Conservation (phyloP, 2,888 invertebrate species). For the Pammene aurita region DNA sequence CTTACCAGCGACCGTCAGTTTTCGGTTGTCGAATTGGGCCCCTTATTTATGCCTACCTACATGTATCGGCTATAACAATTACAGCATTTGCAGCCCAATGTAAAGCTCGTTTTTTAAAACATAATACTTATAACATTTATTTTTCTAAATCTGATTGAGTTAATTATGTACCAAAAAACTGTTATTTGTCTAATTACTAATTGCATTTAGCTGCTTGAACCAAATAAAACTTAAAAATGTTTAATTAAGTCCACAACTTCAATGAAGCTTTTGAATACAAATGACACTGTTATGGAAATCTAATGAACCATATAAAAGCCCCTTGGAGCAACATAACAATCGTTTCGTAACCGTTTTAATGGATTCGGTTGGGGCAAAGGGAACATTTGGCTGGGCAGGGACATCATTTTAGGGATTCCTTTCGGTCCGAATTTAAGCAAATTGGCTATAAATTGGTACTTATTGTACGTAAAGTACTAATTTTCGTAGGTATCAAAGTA, state of each 20-base stretch:
- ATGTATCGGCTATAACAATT: no score
- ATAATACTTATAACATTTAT: no score
- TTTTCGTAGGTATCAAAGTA: background rate
- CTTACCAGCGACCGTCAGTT: no score
- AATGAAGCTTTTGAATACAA: slow-evolving; percentile 22
- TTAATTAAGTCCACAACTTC: background rate
- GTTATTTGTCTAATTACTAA: background rate
- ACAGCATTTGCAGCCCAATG: no score
- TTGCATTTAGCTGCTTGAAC: background rate
- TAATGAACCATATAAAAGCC: slow-evolving; percentile 10
- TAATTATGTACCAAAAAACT: no score
- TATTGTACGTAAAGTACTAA: background rate
- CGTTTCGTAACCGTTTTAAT: slow-evolving; percentile 25
- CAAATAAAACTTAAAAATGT: background rate
- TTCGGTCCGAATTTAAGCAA: background rate
- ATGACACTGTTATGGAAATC: slow-evolving; percentile 20
- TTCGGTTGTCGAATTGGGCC: no score
- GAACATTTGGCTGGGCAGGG: slow-evolving; percentile 8
- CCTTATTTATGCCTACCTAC: no score
- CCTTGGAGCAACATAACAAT: slow-evolving; percentile 10
- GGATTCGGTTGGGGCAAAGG: slow-evolving; percentile 19
- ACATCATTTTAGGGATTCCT: background rate
- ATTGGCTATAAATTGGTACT: slow-evolving; percentile 11
- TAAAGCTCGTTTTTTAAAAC: no score
- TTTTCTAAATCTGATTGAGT: no score